A percentile compares a stretch with the other conserved stretches of the same genome.
Evolutionary conservation across 2,888 invertebrate genomes (phyloP).

Genomic region (Andrena chrysosceles): DNA sequence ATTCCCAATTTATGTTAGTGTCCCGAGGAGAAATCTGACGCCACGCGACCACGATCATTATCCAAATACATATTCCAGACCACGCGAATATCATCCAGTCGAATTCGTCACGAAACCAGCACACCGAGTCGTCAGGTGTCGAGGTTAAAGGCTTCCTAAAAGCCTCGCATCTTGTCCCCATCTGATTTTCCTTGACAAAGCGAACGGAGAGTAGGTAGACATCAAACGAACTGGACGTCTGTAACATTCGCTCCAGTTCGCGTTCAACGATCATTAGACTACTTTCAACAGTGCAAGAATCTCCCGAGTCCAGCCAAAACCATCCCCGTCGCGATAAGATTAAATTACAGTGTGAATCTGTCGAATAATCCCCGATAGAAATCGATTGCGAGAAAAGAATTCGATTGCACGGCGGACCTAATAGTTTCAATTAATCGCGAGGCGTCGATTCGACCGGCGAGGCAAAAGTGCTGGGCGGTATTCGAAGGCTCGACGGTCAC

Average conservation of each 20-base stretch:
- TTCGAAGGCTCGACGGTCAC: background rate
- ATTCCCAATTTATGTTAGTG: conserved; percentile 6
- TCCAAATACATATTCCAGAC: background rate
- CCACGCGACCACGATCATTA: conserved; percentile 22
- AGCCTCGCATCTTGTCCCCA: background rate
- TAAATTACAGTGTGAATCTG: too few relatives aligned
- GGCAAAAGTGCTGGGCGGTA: background rate
- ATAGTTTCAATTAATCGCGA: conserved; percentile 8
- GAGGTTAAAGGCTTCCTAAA: background rate
- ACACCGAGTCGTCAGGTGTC: background rate
- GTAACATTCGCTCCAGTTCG: background rate
- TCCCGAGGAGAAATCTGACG: conserved; percentile 10
- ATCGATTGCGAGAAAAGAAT: background rate
- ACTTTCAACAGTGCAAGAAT: background rate
- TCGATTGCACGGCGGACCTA: background rate
- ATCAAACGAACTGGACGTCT: background rate
- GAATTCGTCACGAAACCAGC: background rate
- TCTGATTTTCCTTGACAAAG: background rate
- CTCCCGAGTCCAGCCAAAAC: too few relatives aligned
- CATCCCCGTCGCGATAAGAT: too few relatives aligned
- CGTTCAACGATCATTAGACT: background rate
- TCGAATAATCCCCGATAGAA: background rate
- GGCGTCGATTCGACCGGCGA: background rate
- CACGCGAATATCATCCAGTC: background rate
- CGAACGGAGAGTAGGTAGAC: background rate